phyloP scores from a whole-genome alignment of 1,140 invertebrate genomes.

The Panagrolaimus sp. region DNA sequence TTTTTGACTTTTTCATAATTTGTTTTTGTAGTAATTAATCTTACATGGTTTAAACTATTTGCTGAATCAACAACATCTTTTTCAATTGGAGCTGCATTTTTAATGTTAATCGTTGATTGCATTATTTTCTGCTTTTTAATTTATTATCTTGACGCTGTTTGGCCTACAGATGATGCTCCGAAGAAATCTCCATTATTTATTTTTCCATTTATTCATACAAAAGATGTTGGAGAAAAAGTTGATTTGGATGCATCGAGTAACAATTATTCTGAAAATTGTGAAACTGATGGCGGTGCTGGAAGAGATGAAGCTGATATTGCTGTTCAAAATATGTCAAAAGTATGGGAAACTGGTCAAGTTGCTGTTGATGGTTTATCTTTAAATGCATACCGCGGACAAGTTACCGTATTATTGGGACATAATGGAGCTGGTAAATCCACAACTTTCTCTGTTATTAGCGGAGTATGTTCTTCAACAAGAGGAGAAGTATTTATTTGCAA shows the following conservation, averaged over 20 bases:
- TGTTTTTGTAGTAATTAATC: slow-evolving; percentile 32
- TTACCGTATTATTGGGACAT: slow-evolving; percentile 60
- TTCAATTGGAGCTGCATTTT: slow-evolving; percentile 34
- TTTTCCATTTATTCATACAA: background rate
- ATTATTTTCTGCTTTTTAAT: slow-evolving; percentile 32
- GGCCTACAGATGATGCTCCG: slow-evolving; percentile 39
- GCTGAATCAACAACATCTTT: slow-evolving; percentile 24
- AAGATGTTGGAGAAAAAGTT: background rate
- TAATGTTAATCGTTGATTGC: slow-evolving; percentile 41
- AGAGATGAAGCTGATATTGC: slow-evolving; percentile 16
- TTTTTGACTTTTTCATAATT: background rate
- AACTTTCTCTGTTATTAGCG: slow-evolving; percentile 38
- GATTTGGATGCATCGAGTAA: slow-evolving; percentile 13
- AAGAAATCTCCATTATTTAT: slow-evolving; percentile 35
- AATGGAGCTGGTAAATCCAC: slow-evolving; percentile 52
- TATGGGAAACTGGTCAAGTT: background rate
- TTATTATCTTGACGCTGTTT: slow-evolving; percentile 41
- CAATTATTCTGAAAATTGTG: slow-evolving; percentile 23
- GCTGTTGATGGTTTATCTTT: slow-evolving; percentile 4
- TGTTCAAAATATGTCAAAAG: background rate
- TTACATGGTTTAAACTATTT: slow-evolving; percentile 42
- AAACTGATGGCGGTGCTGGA: slow-evolving; percentile 23
- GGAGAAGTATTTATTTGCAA: slow-evolving; percentile 30
- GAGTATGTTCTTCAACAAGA: slow-evolving; percentile 30
- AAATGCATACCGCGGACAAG: slow-evolving; percentile 6